phyloP scores from a whole-genome alignment of 2,113 vertebrate species.

The Himantopus leucocephalus region DNA sequence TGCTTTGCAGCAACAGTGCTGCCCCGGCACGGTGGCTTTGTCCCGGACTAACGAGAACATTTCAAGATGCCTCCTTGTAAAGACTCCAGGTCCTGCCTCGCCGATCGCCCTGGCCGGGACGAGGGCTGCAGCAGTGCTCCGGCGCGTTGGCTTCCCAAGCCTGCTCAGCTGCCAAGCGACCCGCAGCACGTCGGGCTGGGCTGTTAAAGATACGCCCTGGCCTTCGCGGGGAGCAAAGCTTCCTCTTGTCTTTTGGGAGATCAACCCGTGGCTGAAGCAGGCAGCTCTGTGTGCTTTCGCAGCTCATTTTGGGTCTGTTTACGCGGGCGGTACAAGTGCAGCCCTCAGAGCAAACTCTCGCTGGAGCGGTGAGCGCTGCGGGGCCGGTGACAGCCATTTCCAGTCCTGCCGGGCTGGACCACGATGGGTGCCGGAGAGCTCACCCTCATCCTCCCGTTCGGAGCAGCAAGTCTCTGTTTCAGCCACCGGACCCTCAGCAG shows the following conservation, averaged over 20 bases:
- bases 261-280: not conserved
- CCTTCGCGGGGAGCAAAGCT: not conserved
- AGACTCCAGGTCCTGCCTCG: not conserved
- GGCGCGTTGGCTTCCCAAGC: too few relatives aligned
- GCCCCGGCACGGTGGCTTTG: not conserved
- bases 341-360: not conserved
- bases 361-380: accelerated
- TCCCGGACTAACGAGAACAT: not conserved
- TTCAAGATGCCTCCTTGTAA: not conserved
- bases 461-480: not conserved
- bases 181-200: not conserved
- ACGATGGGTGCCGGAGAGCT: accelerated
- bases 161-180: not conserved
- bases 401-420: not conserved
- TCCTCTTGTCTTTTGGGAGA: not conserved
- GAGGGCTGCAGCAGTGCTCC: too few relatives aligned
- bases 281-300: not conserved
- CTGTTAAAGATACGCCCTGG: not conserved
- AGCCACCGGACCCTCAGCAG: not conserved
- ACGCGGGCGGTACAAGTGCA: accelerated
- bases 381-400: not conserved
- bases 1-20: not conserved
- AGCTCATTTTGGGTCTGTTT: not conserved
- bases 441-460: accelerated
- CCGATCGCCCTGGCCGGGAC: not conserved